Percentiles rank a stretch among this genome's conserved stretches.
Conservation (phyloP, 92 coral and sea anemone species). For the Ricordea florida region DNA sequence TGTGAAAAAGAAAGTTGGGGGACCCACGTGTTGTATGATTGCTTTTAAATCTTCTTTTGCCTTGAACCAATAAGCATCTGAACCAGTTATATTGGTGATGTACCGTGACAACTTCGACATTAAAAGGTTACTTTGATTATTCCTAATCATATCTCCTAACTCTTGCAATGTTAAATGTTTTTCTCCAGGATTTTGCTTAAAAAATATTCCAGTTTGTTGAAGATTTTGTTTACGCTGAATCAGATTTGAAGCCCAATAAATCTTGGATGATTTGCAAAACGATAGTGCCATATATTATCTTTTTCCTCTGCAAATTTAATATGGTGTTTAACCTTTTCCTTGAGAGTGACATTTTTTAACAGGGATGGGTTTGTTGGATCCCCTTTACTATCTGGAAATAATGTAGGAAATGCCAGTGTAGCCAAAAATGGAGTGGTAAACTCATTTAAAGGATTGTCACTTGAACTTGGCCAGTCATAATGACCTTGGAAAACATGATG, state of each 20-base stretch:
- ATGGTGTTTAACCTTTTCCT: neutral
- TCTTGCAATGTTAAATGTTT: conserved; percentile 32
- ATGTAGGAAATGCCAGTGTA: conserved; percentile 63
- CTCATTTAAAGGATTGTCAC: conserved; percentile 50
- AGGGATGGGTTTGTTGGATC: conserved; percentile 60
- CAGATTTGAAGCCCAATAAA: conserved; percentile 48
- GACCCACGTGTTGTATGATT: conserved; percentile 35
- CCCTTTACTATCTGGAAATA: conserved; percentile 67
- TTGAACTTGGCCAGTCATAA: conserved; percentile 45
- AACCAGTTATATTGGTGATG: conserved; percentile 38
- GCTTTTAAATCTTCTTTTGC: conserved; percentile 53
- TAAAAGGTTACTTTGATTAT: conserved; percentile 1
- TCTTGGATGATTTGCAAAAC: conserved; percentile 55
- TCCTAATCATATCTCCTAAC: conserved; percentile 9
- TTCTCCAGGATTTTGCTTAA: conserved; percentile 10
- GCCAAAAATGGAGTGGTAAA: conserved; percentile 52
- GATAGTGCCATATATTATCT: conserved; percentile 36
- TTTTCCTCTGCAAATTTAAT: conserved; percentile 4
- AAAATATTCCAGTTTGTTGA: conserved; percentile 27
- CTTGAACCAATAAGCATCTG: conserved; percentile 57
- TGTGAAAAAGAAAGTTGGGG: conserved; percentile 60
- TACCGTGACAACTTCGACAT: conserved; percentile 39
- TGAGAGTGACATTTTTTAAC: conserved; percentile 35
- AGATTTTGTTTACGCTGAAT: conserved; percentile 30
- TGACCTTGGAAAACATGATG: conserved; percentile 42